Conservation (phyloP, 2,888 invertebrate species). For the Chaetogeoica ovagalla region DNA sequence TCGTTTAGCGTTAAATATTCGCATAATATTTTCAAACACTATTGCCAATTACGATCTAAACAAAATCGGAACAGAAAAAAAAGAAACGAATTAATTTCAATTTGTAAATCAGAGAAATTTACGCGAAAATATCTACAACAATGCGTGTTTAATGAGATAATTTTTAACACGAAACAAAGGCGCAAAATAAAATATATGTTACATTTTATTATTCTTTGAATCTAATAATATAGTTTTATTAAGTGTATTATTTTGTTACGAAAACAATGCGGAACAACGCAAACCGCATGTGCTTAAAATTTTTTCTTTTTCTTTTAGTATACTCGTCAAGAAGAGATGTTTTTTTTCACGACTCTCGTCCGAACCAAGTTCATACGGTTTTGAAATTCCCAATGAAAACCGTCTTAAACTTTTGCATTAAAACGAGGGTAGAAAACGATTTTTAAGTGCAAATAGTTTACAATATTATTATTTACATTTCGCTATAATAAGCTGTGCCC, state of each 20-base stretch:
- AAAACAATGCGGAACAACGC: conserved; percentile 6
- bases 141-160: background rate
- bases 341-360: background rate
- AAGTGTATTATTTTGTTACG: conserved; percentile 16
- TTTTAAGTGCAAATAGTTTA: background rate
- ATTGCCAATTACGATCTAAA: too few species aligned
- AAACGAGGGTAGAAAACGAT: background rate
- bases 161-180: background rate
- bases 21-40: too few species aligned
- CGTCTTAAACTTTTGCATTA: background rate
- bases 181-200: background rate
- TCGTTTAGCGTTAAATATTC: too few species aligned
- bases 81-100: too few species aligned
- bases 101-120: too few species aligned
- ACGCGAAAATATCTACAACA: too few species aligned
- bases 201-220: background rate
- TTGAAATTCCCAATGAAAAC: background rate
- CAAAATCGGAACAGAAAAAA: too few species aligned
- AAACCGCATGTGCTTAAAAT: background rate
- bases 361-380: conserved; percentile 21
- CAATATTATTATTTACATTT: background rate
- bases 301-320: conserved; percentile 20
- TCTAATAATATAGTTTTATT: background rate
- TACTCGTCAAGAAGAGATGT: background rate
- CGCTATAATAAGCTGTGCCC: too few species aligned